phyloP scores from a whole-genome alignment of 1,140 invertebrate genomes.

The Drosophila ohnishii region DNA sequence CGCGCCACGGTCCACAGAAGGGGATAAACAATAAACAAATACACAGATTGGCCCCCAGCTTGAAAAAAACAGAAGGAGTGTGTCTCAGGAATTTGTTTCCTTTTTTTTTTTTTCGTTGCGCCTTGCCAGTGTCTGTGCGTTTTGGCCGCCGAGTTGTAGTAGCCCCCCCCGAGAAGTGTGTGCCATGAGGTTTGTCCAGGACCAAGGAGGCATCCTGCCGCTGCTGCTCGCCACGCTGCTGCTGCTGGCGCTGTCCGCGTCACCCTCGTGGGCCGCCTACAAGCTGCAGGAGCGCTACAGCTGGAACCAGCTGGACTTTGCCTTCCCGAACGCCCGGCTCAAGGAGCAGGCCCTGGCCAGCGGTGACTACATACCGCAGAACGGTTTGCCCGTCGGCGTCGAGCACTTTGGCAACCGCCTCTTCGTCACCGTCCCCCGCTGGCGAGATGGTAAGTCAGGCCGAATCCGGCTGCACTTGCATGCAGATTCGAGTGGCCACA shows the following conservation, averaged over 20 bases:
- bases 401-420: slow-evolving; percentile 90
- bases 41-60: background rate
- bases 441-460: slow-evolving; percentile 85
- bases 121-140: slow-evolving; percentile 22
- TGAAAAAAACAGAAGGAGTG: background rate
- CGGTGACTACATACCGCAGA: slow-evolving; percentile 88
- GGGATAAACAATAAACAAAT: slow-evolving; percentile 31
- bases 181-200: slow-evolving; percentile 20
- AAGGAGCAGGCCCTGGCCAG: slow-evolving; percentile 86
- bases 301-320: slow-evolving; percentile 90
- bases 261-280: slow-evolving; percentile 77
- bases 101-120: slow-evolving; percentile 12
- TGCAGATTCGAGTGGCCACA: slow-evolving; percentile 10
- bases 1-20: slow-evolving; percentile 57
- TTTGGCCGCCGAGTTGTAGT: slow-evolving; percentile 1
- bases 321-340: slow-evolving; percentile 86
- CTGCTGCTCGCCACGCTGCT: slow-evolving; percentile 18
- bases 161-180: slow-evolving; percentile 10
- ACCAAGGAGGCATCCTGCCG: slow-evolving; percentile 19
- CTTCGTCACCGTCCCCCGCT: slow-evolving; percentile 90
- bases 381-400: slow-evolving; percentile 90
- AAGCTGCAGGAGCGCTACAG: slow-evolving; percentile 88
- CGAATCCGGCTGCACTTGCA: background rate
- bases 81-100: background rate
- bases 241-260: background rate